Evolutionary conservation across 2,113 vertebrate genomes (phyloP).

Genomic region (Brevimyrus niger): DNA sequence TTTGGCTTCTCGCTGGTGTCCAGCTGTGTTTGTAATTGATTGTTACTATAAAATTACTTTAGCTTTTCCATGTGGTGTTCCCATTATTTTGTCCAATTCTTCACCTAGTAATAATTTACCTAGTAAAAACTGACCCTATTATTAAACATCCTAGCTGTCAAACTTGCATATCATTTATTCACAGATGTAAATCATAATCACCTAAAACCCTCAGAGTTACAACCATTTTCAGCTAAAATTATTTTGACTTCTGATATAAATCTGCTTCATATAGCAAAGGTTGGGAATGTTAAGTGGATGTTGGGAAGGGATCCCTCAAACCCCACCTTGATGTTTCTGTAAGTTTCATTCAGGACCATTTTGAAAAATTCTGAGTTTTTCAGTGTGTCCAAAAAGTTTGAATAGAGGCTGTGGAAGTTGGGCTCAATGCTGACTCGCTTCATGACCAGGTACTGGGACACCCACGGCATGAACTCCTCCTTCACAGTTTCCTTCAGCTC

Average conservation of each 20-base stretch:
- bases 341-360: constrained; percentile 95
- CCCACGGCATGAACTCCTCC: constrained; percentile 98
- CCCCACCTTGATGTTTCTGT: constrained; percentile 94
- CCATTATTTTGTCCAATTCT: not conserved
- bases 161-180: not conserved
- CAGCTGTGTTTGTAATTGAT: not conserved
- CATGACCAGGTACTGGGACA: constrained; percentile 97
- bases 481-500: constrained; percentile 96
- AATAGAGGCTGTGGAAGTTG: constrained; percentile 96
- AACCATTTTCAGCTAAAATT: not conserved
- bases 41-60: not conserved
- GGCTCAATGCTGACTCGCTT: constrained; percentile 98
- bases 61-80: not conserved
- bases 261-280: not conserved
- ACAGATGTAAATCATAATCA: not conserved
- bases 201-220: not conserved
- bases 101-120: not conserved
- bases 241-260: not conserved
- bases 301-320: not conserved
- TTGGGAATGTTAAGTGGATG: too few relatives aligned
- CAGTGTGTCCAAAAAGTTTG: constrained; percentile 92
- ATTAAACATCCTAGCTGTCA: not conserved
- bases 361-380: constrained; percentile 98
- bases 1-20: not conserved
- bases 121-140: not conserved